These are phyloP conservation scores for Perca schrenkii DNA, from an alignment of 2,113 vertebrate species.

Conservation along the genomic window DNA sequence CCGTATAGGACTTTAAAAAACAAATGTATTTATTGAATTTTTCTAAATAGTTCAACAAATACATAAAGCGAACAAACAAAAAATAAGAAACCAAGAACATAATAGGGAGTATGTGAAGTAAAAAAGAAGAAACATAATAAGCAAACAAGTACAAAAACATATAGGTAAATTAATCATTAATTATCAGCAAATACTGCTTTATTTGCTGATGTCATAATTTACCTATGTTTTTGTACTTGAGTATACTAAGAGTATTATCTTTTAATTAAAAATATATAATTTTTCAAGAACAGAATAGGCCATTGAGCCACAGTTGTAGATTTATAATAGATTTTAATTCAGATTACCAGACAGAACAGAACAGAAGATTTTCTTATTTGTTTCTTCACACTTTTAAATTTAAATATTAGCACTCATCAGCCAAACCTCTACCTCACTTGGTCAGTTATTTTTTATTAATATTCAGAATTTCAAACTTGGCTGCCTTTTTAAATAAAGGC, in stretches of 20 bases:
- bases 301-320: too few relatives aligned
- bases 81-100: not conserved
- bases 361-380: not conserved
- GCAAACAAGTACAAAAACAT: not conserved
- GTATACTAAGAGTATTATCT: too few relatives aligned
- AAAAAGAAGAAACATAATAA: not conserved
- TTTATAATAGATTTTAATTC: too few relatives aligned
- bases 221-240: too few relatives aligned
- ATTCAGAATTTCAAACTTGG: not conserved
- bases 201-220: too few relatives aligned
- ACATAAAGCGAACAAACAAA: not conserved
- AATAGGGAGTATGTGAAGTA: not conserved
- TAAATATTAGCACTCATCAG: not conserved
- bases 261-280: too few relatives aligned
- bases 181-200: too few relatives aligned
- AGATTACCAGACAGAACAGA: too few relatives aligned
- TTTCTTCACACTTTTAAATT: not conserved
- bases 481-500: not conserved
- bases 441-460: not conserved
- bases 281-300: too few relatives aligned
- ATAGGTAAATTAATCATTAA: not conserved
- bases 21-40: not conserved
- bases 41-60: not conserved
- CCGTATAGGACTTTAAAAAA: too few relatives aligned
- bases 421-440: too few relatives aligned